These are phyloP conservation scores for Parnassius glacialis DNA, from an alignment of 2,888 invertebrate species.

Conservation along the genomic window DNA sequence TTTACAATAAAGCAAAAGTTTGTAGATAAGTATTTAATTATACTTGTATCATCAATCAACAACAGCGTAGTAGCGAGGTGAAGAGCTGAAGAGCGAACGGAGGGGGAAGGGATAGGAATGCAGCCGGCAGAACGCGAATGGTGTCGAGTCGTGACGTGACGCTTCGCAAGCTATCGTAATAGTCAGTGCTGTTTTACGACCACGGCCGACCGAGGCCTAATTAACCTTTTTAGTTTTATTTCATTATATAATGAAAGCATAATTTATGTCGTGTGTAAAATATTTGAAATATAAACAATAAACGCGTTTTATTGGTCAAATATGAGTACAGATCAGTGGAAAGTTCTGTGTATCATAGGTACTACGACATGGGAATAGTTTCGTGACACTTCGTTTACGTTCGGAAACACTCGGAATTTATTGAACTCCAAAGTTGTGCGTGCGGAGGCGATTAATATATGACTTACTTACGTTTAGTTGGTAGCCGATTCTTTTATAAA, in stretches of 20 bases:
- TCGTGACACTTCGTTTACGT: neutral
- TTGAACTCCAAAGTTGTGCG: neutral
- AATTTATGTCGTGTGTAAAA: too few species aligned
- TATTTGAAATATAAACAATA: neutral
- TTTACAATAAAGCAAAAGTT: too few species aligned
- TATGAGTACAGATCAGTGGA: neutral
- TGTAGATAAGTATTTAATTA: too few species aligned
- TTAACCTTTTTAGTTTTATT: too few species aligned
- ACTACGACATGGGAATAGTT: neutral
- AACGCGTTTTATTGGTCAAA: neutral
- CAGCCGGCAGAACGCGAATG: neutral
- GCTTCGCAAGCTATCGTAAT: neutral
- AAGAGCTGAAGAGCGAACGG: too few species aligned
- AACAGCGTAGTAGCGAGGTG: too few species aligned
- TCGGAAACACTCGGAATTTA: conserved; percentile 1
- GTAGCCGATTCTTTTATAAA: too few species aligned
- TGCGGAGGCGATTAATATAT: neutral
- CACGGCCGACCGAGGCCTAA: too few species aligned
- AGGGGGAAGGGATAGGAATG: too few species aligned
- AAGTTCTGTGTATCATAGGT: neutral
- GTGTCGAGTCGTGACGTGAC: neutral
- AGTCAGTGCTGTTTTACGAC: neutral
- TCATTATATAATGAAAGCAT: too few species aligned
- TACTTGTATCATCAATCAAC: too few species aligned
- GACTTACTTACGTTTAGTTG: too few species aligned